Evolutionary conservation across 2,888 invertebrate genomes (phyloP).

Genomic region (Leucania comma): DNA sequence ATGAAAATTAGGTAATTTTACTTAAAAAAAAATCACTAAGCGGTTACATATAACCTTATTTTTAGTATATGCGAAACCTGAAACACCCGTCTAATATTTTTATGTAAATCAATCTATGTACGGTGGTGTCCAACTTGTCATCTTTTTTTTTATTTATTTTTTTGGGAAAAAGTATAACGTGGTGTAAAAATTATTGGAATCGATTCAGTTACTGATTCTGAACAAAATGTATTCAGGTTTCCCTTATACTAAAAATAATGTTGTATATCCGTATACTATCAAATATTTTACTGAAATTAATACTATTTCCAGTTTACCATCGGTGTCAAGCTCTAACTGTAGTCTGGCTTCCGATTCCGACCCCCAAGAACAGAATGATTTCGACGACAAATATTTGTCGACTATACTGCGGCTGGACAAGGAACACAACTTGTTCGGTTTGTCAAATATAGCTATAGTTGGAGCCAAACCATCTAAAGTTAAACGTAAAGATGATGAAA

Average conservation of each 20-base stretch:
- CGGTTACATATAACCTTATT: slow-evolving; percentile 2
- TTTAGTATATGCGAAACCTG: no score
- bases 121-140: no score
- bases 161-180: no score
- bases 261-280: not conserved
- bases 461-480: slow-evolving; percentile 74
- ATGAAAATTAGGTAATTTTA: slow-evolving; percentile 42
- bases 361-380: slow-evolving; percentile 60
- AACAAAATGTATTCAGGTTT: no score
- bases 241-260: no score
- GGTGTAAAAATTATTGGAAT: no score
- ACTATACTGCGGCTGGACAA: slow-evolving; percentile 84
- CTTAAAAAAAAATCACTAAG: slow-evolving; percentile 3
- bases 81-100: no score
- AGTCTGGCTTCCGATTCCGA: slow-evolving; percentile 74
- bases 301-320: slow-evolving; percentile 76
- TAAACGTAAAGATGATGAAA: slow-evolving; percentile 76
- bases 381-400: slow-evolving; percentile 80
- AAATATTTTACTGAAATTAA: slow-evolving; percentile 21
- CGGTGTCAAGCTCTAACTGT: slow-evolving; percentile 74
- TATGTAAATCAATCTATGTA: no score
- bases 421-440: slow-evolving; percentile 86
- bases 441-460: slow-evolving; percentile 83
- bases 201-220: no score
- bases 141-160: no score